Base-by-base conservation (phyloP, 2,888 invertebrate species). In the Erpobdella octoculata region DNA sequence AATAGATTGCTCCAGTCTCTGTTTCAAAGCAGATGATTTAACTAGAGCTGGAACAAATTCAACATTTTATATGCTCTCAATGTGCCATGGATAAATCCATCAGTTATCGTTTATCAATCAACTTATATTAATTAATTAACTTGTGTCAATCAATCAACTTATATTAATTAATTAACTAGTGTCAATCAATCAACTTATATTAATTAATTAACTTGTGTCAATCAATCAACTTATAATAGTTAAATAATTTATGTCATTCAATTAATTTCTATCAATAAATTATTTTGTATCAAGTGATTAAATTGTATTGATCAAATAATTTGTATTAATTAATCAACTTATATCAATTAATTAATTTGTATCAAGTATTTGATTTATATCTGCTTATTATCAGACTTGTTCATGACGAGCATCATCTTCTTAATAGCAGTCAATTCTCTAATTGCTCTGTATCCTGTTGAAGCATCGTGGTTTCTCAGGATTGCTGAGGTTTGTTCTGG, bases 371-470 rank as follows among this genome's bases (percentile, higher is more conserved):
- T 53, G 6, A n/a, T 9, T 25, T 25, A 46, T n/a, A 46, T 53
- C 21, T 53, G 21, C 28, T 28, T 28, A 53, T 28, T 73, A 81
- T 83, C 82, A 88, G 88, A 86, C 77, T 86, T 85, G 77, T 87
- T 90, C 82, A 83, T 90, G 71, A 73, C 85, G 8, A 86, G 87
- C 12, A 79, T 89, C 15, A 73, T 88, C 5, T 79, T 86, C 0
- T 86, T 89, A 76, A 84, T 86, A 0, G 81, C 83, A 3, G 85
- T 88, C 73, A 87, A 88, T 71, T 82, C 86, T 0, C 80, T 87
- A 75, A 79, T 89, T n/a, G 83, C 88, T 71, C 79, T 89, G 18
- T 80, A 81, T 74, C 84, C 85, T 21, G 76, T 78, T 15, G 18
- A 18, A 1, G 35, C 21, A 0, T 72, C 77, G 4, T 78, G 77